Conservation (phyloP, 2,888 invertebrate species). For the Empis livida region DNA sequence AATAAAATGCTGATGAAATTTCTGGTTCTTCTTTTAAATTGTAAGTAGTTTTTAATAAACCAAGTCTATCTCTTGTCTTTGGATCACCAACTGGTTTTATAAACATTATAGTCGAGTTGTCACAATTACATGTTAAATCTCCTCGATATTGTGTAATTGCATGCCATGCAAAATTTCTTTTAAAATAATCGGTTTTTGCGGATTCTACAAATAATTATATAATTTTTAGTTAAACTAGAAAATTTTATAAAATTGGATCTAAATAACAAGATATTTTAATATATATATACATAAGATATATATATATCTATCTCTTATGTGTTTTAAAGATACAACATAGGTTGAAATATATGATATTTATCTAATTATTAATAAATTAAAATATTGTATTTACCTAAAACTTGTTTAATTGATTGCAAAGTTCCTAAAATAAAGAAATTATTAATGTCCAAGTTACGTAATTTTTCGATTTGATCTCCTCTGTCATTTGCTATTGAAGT, state of each 20-base stretch:
- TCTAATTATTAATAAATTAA: neutral
- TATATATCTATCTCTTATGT: too few relatives aligned
- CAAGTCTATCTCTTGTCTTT: constrained; percentile 54
- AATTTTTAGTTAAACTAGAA: too few relatives aligned
- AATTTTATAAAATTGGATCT: too few relatives aligned
- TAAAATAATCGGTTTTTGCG: constrained; percentile 62
- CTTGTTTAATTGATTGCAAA: constrained; percentile 53
- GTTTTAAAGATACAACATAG: too few relatives aligned
- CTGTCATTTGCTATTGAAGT: constrained; percentile 44
- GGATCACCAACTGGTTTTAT: constrained; percentile 58
- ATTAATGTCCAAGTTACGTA: constrained; percentile 72
- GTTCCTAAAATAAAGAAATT: constrained; percentile 79
- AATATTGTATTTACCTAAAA: constrained; percentile 41
- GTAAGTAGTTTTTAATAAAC: constrained; percentile 55
- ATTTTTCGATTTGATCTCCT: constrained; percentile 54
- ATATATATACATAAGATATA: too few relatives aligned
- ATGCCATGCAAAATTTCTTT: constrained; percentile 78
- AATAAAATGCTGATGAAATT: constrained; percentile 74
- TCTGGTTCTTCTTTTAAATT: constrained; percentile 58
- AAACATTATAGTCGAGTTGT: constrained; percentile 63
- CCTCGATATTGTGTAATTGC: constrained; percentile 65
- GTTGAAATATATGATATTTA: too few relatives aligned
- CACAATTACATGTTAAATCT: constrained; percentile 58
- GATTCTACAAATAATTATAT: constrained; percentile 37
- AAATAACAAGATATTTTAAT: too few relatives aligned